Evolutionary conservation across 2,888 invertebrate genomes (phyloP), one percentile per base, ranked within the genome.

Genomic region (Leptopterna dolabrata): DNA sequence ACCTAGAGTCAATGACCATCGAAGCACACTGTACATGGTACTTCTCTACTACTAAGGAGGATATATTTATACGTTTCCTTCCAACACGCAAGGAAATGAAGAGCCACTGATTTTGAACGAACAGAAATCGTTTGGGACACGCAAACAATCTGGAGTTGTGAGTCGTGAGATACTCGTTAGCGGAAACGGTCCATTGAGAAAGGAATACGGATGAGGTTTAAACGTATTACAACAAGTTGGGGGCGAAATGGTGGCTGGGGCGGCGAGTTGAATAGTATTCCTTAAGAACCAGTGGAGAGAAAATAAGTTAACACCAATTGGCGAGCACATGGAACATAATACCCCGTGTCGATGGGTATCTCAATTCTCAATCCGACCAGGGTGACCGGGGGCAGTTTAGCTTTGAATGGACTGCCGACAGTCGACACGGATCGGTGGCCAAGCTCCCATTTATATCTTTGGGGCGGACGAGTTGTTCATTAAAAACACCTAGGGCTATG

Each of bases 301-400:
- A 51, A 81, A 51, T 51, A 51, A 27, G 30, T 47, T 81, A 6
- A 43, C 80, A 81, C 55, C 81, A 55, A 81, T 55, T 81, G 30
- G 47, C 1, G 1, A n/a, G 81, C 27, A 55, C 9, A 73, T 16
- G 36, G 73, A 81, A 55, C 51, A 81, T 81, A 55, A 36, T 30
- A 81, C 4, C 29, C 51, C 81, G 29, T n/a, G 55, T 27, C 45
- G 78, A 27, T 41, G 30, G 73, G 14, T 73, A 73, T 73, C 73
- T 73, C 73, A 73, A 73, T 73, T 27, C 27, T n/a, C 41, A 41
- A 76, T 76, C 76, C 41, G 29, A 45, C 51, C 27, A 2, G n/a
- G 81, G 81, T 81, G 81, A 81, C 81, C 81, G 81, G 81, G 51
- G 81, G 81, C 81, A 81, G 81, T 81, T 81, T 81, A 81, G 30